Evolutionary conservation across 1,140 invertebrate genomes (phyloP), one percentile per base, ranked within the genome.

Genomic region (Drosophila miranda): DNA sequence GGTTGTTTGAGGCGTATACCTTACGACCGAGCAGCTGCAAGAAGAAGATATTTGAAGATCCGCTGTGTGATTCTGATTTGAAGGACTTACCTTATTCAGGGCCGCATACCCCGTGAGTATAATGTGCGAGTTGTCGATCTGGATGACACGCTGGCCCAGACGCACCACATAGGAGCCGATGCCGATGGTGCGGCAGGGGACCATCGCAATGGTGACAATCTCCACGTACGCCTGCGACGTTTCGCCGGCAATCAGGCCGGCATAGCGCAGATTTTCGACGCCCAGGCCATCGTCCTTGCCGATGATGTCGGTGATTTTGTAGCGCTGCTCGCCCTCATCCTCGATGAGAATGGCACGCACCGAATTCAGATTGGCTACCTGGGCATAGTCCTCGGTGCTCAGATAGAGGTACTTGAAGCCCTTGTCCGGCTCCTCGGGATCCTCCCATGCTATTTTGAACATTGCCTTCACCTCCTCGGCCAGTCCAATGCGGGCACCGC

Each of bases 1-100:
- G 99, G 92, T 98, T 99, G 92, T 99, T 99, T 46, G 97, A 99
- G 1, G 98, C 98, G 92, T 99, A 99, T 0, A 99, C 98, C 90
- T 98, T 96, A 9, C 96, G 93, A 1, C 98, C 98, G 9, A 98
- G 91, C 19, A 97, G 91, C 92, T 95, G 23, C 4, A 56, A 11
- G 87, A 7, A 7, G 23, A 1, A 2, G 0, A 19, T 7, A 48
- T 28, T 14, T 8, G 28, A 21, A 82, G 53, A 13, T 38, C 34
- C 11, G 5, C 55, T 45, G 43, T 43, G 41, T 19, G 2, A 23
- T 9, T 7, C 9, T 0, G n/a, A 11, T 6, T 38, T 1, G 0
- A 6, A 7, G 13, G 1, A 0, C 54, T 75, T 90, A 97, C 95
- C 89, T 99, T 98, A 91, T 99, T 99, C 0, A 99, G 92, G 6